phyloP scores from a whole-genome alignment of 2,113 vertebrate genomes.

The Chunga burmeisteri region DNA sequence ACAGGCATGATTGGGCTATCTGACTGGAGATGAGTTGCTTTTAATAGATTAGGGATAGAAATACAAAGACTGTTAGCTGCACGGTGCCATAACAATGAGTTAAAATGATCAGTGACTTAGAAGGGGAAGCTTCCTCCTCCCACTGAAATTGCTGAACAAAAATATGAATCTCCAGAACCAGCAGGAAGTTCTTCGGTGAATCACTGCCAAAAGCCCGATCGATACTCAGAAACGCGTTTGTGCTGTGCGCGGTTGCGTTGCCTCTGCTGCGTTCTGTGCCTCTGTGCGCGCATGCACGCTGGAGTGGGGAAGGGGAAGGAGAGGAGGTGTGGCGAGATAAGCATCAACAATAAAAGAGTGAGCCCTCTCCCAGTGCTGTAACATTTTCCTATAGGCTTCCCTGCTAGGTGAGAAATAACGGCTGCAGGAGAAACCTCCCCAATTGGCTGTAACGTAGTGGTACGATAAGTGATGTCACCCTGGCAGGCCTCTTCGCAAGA shows the following conservation, averaged over 20 bases:
- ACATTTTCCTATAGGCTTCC: background rate
- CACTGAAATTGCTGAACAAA: background rate
- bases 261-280: background rate
- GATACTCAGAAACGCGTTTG: rapidly evolving
- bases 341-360: rapidly evolving
- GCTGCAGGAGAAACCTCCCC: background rate
- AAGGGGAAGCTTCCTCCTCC: background rate
- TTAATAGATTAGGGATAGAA: background rate
- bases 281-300: rapidly evolving
- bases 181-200: background rate
- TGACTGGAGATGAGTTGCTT: background rate
- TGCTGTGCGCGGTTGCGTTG: rapidly evolving
- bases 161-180: background rate
- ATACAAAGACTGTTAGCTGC: background rate
- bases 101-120: background rate
- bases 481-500: background rate
- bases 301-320: background rate
- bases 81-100: background rate
- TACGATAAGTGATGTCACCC: constrained; percentile 54
- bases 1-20: background rate
- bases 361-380: background rate
- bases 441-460: constrained; percentile 43
- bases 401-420: background rate
- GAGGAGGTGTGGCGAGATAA: background rate
- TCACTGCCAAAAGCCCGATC: rapidly evolving